Evolutionary conservation across 2,113 vertebrate species (phyloP).

Genomic region (Archilochus colubris): DNA sequence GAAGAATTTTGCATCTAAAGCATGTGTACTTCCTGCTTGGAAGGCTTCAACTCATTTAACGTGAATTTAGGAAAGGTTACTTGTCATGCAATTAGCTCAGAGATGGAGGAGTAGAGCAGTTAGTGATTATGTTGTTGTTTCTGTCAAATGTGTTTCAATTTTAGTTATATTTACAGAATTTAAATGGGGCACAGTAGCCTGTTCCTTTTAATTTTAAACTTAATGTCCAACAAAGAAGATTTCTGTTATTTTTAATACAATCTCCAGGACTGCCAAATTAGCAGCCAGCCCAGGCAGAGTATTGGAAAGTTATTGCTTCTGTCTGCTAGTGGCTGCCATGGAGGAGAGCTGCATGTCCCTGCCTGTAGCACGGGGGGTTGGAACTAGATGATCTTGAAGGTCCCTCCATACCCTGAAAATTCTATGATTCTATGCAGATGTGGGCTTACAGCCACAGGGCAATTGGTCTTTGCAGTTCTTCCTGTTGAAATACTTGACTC

Average conservation of each 20-base stretch:
- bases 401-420: too few relatives aligned
- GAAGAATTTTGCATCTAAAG: constrained; percentile 36
- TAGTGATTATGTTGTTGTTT: neutral
- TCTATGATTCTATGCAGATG: rapidly evolving
- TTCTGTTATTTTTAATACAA: neutral
- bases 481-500: neutral
- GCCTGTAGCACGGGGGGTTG: too few relatives aligned
- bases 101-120: neutral
- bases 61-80: neutral
- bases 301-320: neutral
- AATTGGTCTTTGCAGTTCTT: neutral
- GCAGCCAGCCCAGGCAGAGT: neutral
- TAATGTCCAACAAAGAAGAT: neutral
- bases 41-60: neutral
- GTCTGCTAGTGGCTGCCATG: neutral
- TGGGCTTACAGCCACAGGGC: neutral
- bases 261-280: neutral
- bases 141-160: neutral
- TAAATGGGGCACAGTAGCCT: neutral
- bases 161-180: neutral
- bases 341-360: neutral
- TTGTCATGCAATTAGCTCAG: neutral
- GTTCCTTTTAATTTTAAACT: neutral
- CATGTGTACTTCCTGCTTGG: constrained; percentile 19
- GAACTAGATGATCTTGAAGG: too few relatives aligned